These are phyloP conservation scores for Muschampia plurimacula DNA, from an alignment of 2,888 invertebrate species.

Conservation along the genomic window DNA sequence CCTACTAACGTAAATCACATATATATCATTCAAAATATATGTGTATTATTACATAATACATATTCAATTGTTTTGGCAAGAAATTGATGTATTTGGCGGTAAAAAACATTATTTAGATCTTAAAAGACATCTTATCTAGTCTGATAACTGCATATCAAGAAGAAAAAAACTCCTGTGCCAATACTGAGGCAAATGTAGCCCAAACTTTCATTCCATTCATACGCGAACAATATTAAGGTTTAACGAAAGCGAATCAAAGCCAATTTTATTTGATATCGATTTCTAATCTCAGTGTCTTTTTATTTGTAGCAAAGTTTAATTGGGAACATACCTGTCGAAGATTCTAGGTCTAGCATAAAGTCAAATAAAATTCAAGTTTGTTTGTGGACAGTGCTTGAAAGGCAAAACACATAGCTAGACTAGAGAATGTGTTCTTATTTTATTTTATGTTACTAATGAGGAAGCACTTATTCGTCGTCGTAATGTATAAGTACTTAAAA, in stretches of 20 bases:
- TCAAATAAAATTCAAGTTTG: slow-evolving; percentile 15
- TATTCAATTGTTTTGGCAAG: background rate
- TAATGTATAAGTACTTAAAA: too few relatives aligned
- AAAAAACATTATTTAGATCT: slow-evolving; percentile 41
- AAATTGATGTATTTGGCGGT: background rate
- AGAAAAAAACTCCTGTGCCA: slow-evolving; percentile 26
- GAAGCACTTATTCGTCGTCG: too few relatives aligned
- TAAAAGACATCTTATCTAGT: slow-evolving; percentile 44
- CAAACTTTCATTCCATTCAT: slow-evolving; percentile 42
- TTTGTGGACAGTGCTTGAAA: slow-evolving; percentile 3
- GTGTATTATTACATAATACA: too few relatives aligned
- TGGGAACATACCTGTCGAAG: slow-evolving; percentile 8
- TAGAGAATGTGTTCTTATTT: background rate
- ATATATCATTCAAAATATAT: background rate
- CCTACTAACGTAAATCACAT: too few relatives aligned
- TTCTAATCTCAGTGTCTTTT: slow-evolving; percentile 36
- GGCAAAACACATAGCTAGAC: background rate
- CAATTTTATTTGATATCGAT: slow-evolving; percentile 18
- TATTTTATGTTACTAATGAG: too few relatives aligned
- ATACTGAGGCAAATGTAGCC: slow-evolving; percentile 22
- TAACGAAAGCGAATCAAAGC: slow-evolving; percentile 32
- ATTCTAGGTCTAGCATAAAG: slow-evolving; percentile 16
- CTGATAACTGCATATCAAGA: slow-evolving; percentile 43
- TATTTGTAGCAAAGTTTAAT: slow-evolving; percentile 26
- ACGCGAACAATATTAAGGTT: slow-evolving; percentile 30